These are phyloP conservation scores for Marcusenius ussheri DNA, from an alignment of 2,113 vertebrate genomes.

Conservation along the genomic window DNA sequence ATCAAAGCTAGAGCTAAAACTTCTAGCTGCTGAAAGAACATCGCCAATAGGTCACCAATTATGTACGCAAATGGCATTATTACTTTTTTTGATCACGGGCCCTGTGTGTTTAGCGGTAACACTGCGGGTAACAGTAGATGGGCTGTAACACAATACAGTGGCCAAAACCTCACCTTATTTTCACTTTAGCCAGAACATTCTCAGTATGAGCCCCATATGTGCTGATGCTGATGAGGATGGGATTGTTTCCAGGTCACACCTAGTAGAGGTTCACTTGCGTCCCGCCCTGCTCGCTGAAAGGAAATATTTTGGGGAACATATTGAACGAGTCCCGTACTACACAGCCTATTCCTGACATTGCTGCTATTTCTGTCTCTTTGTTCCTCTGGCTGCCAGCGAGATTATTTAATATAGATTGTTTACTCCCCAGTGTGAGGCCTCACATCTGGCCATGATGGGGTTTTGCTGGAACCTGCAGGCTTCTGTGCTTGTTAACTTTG, in stretches of 20 bases:
- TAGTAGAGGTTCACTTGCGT: conserved; percentile 10
- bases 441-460: neutral
- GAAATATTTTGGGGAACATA: conserved; percentile 20
- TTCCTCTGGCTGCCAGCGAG: conserved; percentile 34
- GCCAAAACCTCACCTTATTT: neutral
- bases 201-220: neutral
- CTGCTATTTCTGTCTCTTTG: conserved; percentile 48
- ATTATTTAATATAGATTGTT: conserved; percentile 44
- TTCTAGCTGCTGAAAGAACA: neutral
- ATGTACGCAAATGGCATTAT: neutral
- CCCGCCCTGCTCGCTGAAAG: conserved; percentile 31
- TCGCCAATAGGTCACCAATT: neutral
- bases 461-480: neutral
- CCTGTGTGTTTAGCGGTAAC: neutral
- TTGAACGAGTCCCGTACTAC: conserved; percentile 15
- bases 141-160: neutral
- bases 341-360: conserved; percentile 35
- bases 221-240: neutral
- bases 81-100: neutral
- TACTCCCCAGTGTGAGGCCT: conserved; percentile 16
- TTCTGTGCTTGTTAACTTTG: neutral
- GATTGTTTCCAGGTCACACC: neutral
- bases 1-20: neutral
- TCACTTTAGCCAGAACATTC: neutral
- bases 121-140: neutral